phyloP scores from a whole-genome alignment of 2,888 invertebrate genomes.

The Gisinianus flammeolus region DNA sequence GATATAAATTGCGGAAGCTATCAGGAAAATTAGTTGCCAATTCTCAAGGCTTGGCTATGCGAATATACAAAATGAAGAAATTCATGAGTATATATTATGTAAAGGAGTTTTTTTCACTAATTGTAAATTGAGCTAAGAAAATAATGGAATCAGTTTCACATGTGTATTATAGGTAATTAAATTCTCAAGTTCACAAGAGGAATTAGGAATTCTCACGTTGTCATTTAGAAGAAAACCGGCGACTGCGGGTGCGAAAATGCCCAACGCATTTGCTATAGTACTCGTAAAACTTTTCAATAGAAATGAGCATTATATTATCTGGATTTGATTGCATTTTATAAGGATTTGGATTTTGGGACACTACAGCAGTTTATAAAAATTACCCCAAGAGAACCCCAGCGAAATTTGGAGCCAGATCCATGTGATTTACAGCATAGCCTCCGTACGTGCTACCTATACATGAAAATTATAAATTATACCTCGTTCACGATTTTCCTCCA shows the following conservation, averaged over 20 bases:
- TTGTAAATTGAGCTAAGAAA: too few relatives aligned
- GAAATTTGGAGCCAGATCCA: conserved; percentile 79
- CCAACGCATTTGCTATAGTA: conserved; percentile 45
- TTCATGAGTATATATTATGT: conserved; percentile 36
- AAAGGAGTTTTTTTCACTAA: too few relatives aligned
- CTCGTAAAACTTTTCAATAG: conserved; percentile 26
- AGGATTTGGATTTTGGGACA: background rate
- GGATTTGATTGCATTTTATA: background rate
- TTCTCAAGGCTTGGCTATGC: conserved; percentile 21
- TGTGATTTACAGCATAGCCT: conserved; percentile 71
- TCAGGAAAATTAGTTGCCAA: conserved; percentile 30
- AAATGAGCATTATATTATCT: too few relatives aligned
- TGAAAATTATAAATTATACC: too few relatives aligned
- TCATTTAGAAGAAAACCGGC: conserved; percentile 60
- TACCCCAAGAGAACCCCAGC: conserved; percentile 65
- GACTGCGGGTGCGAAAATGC: conserved; percentile 47
- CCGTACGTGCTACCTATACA: too few relatives aligned
- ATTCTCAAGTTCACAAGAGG: too few relatives aligned
- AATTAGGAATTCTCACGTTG: conserved; percentile 44
- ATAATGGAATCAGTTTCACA: too few relatives aligned
- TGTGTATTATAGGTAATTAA: too few relatives aligned
- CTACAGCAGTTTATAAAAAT: background rate
- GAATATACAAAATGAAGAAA: background rate
- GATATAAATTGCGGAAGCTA: conserved; percentile 26
- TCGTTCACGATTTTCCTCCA: too few relatives aligned